Conservation (phyloP, 2,888 invertebrate genomes). For the Stegophylla sp. region DNA sequence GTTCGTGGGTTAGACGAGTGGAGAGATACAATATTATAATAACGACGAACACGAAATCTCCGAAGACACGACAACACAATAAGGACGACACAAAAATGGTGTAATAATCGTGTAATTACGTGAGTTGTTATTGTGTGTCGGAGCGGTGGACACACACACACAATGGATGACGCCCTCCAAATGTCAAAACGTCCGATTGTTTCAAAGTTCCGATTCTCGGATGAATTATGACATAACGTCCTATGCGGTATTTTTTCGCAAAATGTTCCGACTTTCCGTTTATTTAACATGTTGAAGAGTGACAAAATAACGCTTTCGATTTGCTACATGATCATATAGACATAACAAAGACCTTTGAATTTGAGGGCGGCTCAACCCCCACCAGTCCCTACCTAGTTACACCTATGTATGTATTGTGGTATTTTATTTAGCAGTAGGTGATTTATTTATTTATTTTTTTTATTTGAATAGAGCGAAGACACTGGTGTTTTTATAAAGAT, state of each 20-base stretch:
- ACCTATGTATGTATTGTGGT: too few species aligned
- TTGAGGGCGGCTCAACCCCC: too few species aligned
- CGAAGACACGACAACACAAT: conserved; percentile 52
- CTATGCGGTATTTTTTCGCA: not conserved
- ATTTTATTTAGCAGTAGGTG: too few species aligned
- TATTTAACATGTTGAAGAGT: too few species aligned
- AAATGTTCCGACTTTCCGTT: not conserved
- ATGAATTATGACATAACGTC: conserved; percentile 43
- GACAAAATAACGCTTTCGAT: too few species aligned
- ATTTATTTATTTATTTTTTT: too few species aligned
- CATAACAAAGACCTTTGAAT: too few species aligned
- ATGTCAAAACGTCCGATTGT: conserved; percentile 57
- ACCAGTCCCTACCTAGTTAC: too few species aligned
- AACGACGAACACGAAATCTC: conserved; percentile 49
- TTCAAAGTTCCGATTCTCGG: conserved; percentile 37
- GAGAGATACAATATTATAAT: conserved; percentile 28
- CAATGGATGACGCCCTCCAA: conserved; percentile 56
- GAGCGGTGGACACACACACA: too few species aligned
- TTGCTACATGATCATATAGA: too few species aligned
- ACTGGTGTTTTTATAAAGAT: too few species aligned
- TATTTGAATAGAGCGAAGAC: too few species aligned
- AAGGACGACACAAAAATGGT: conserved; percentile 43
- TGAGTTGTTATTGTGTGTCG: conserved; percentile 40
- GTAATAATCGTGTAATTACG: conserved; percentile 59
- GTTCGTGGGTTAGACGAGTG: conserved; percentile 53